A percentile compares a stretch with the other conserved stretches of the same genome.
These are phyloP conservation scores for Apodemus agrarius DNA, from an alignment of 2,797 vertebrate genomes.

Conservation along the genomic window DNA sequence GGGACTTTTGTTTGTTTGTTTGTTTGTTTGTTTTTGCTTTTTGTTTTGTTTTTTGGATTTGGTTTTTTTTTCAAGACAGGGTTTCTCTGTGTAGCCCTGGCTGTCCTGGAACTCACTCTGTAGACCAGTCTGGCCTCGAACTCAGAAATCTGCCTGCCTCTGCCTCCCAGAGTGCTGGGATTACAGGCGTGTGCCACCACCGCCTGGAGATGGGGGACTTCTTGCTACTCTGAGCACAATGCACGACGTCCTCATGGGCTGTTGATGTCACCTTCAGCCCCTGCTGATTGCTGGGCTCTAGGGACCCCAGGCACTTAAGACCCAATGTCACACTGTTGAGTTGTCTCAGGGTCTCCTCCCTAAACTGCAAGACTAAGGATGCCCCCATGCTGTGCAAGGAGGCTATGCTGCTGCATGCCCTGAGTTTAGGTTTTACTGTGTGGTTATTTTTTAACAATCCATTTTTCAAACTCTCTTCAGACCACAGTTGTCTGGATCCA, in stretches of 20 bases:
- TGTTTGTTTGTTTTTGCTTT: too few relatives aligned
- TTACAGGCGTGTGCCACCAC: too few relatives aligned
- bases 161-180: too few relatives aligned
- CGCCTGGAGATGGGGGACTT: background rate
- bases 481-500: background rate
- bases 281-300: background rate
- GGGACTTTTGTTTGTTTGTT: background rate
- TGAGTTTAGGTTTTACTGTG: background rate
- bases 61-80: too few relatives aligned
- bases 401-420: too few relatives aligned
- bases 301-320: background rate
- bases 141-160: too few relatives aligned
- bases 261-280: background rate
- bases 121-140: too few relatives aligned
- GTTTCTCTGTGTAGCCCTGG: too few relatives aligned
- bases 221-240: background rate
- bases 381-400: rapidly evolving
- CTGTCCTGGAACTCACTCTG: too few relatives aligned
- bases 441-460: background rate
- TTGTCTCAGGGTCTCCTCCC: background rate
- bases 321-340: background rate
- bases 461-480: background rate
- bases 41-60: too few relatives aligned
- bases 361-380: too few relatives aligned
- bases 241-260: rapidly evolving